Conservation (phyloP, 1,140 invertebrate species). For the Atopsyche davidsoni region DNA sequence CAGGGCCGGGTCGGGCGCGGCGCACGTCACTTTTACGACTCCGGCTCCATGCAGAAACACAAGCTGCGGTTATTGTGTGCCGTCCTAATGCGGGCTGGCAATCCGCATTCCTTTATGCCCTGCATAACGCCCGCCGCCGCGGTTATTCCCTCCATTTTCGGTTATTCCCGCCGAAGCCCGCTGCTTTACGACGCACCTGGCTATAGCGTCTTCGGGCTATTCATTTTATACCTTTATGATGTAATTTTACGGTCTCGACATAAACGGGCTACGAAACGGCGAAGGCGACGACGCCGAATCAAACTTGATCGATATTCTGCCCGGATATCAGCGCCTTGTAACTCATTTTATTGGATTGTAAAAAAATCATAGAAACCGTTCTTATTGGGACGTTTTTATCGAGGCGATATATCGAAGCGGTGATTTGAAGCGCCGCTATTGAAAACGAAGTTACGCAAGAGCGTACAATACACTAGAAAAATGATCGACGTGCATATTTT, state of each 20-base stretch:
- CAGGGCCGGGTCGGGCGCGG: too few relatives aligned
- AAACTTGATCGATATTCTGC: slow-evolving; percentile 22
- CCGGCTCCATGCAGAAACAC: background rate
- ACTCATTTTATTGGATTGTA: slow-evolving; percentile 21
- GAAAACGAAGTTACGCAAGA: too few relatives aligned
- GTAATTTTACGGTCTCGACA: slow-evolving; percentile 25
- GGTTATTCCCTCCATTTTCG: slow-evolving; percentile 3
- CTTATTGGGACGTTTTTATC: slow-evolving; percentile 11
- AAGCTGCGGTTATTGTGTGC: background rate
- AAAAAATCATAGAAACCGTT: slow-evolving; percentile 7
- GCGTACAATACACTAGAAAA: too few relatives aligned
- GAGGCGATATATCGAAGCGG: slow-evolving; percentile 9
- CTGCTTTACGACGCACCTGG: slow-evolving; percentile 24
- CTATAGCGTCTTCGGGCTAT: slow-evolving; percentile 20
- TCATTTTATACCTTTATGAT: slow-evolving; percentile 28
- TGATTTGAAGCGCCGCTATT: slow-evolving; percentile 10
- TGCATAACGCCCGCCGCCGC: background rate
- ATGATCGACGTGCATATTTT: too few relatives aligned
- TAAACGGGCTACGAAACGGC: slow-evolving; percentile 19
- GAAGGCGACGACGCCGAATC: slow-evolving; percentile 17
- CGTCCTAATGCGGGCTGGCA: too few relatives aligned
- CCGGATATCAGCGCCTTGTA: slow-evolving; percentile 8
- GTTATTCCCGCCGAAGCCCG: slow-evolving; percentile 7
- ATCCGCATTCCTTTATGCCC: background rate
- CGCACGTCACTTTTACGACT: too few relatives aligned